Conservation (phyloP, 2,113 vertebrate species). For the Capricornis sumatraensis region DNA sequence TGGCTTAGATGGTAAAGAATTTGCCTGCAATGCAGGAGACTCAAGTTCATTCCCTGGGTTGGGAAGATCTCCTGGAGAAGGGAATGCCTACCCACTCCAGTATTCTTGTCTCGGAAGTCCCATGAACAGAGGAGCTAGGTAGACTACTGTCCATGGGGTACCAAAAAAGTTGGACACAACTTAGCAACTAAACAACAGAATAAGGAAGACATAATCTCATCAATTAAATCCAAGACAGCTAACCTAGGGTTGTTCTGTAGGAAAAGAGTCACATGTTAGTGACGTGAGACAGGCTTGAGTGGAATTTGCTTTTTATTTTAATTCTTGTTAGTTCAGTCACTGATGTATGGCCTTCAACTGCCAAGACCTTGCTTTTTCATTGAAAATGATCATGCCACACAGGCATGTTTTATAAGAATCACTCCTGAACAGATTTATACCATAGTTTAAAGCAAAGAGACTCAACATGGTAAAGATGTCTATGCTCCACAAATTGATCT, state of each 20-base stretch:
- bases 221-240: neutral
- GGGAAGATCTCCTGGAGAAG: neutral
- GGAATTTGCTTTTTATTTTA: constrained; percentile 28
- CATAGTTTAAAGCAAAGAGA: neutral
- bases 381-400: neutral
- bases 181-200: too few species aligned
- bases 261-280: neutral
- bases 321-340: neutral
- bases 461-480: neutral
- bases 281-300: neutral
- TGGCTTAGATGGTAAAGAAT: neutral
- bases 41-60: neutral
- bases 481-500: neutral
- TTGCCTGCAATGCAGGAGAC: neutral
- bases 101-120: neutral
- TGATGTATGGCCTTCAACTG: neutral
- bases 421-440: neutral
- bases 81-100: neutral
- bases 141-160: neutral
- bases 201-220: neutral
- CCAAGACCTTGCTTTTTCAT: neutral
- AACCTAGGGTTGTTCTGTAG: neutral
- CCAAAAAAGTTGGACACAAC: neutral
- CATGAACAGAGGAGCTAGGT: neutral
- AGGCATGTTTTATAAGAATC: neutral